These are phyloP conservation scores for Ctenicera cuprea DNA, from an alignment of 2,888 invertebrate species.

Conservation along the genomic window DNA sequence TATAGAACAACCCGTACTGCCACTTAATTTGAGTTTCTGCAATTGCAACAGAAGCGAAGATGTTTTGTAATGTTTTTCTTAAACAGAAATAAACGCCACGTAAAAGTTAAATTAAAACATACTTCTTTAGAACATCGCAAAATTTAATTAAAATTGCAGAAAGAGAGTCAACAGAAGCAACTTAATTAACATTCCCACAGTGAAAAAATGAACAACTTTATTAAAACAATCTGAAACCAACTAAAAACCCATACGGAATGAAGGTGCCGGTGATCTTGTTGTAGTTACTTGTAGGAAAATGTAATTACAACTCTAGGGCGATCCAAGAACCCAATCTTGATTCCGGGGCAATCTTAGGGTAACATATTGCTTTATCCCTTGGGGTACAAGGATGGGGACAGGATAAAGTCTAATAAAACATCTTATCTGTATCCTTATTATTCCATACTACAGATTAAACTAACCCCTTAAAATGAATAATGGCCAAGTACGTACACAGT, in stretches of 20 bases:
- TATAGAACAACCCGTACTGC: background rate
- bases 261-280: slow-evolving; percentile 18
- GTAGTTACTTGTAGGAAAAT: slow-evolving; percentile 37
- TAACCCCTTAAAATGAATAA: background rate
- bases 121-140: slow-evolving; percentile 2
- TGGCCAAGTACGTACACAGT: no score
- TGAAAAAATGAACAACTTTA: slow-evolving; percentile 24
- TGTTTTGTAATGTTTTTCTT: background rate
- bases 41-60: background rate
- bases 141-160: slow-evolving; percentile 37
- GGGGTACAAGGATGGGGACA: slow-evolving; percentile 32
- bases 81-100: slow-evolving; percentile 11
- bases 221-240: slow-evolving; percentile 32
- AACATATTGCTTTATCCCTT: slow-evolving; percentile 47
- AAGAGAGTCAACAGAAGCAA: slow-evolving; percentile 26
- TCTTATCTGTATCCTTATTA: slow-evolving; percentile 39
- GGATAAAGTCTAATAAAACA: slow-evolving; percentile 30
- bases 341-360: slow-evolving; percentile 41
- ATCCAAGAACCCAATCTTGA: slow-evolving; percentile 42
- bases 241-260: slow-evolving; percentile 18
- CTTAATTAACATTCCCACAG: slow-evolving; percentile 27
- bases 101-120: slow-evolving; percentile 26
- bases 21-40: background rate
- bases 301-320: slow-evolving; percentile 43
- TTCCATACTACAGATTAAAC: slow-evolving; percentile 18